Conservation (phyloP, 2,888 invertebrate species). For the Melanargia galathea region DNA sequence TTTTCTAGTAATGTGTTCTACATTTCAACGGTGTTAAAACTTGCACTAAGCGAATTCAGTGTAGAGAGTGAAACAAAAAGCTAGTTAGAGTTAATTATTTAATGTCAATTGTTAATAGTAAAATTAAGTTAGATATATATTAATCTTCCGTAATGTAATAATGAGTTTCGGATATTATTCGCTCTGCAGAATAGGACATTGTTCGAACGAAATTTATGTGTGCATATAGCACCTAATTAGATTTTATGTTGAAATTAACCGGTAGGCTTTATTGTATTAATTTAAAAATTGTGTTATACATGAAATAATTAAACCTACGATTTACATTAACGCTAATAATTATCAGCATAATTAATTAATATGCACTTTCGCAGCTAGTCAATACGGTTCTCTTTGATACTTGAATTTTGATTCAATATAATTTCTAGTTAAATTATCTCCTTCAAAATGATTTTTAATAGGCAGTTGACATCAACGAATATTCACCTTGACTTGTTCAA, state of each 20-base stretch:
- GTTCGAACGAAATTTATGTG: constrained; percentile 1
- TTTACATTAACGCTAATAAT: too few species aligned
- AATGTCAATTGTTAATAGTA: background rate
- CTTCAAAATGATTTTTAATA: too few species aligned
- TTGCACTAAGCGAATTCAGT: background rate
- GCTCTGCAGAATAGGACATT: background rate
- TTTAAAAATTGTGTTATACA: background rate
- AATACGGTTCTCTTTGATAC: too few species aligned
- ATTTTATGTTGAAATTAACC: background rate
- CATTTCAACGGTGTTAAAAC: background rate
- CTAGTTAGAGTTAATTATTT: background rate
- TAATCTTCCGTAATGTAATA: background rate
- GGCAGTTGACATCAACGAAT: background rate
- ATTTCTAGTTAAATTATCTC: too few species aligned
- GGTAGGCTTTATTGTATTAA: background rate
- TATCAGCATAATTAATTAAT: too few species aligned
- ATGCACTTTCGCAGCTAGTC: too few species aligned
- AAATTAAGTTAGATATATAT: background rate
- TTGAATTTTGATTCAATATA: too few species aligned
- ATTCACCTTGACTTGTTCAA: constrained; percentile 3
- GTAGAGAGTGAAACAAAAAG: background rate
- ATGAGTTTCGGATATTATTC: background rate
- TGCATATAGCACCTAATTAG: background rate
- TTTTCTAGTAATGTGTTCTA: background rate
- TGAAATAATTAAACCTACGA: background rate